Base-by-base conservation (phyloP, 2,888 invertebrate species). In the Aspidiotus destructor region DNA sequence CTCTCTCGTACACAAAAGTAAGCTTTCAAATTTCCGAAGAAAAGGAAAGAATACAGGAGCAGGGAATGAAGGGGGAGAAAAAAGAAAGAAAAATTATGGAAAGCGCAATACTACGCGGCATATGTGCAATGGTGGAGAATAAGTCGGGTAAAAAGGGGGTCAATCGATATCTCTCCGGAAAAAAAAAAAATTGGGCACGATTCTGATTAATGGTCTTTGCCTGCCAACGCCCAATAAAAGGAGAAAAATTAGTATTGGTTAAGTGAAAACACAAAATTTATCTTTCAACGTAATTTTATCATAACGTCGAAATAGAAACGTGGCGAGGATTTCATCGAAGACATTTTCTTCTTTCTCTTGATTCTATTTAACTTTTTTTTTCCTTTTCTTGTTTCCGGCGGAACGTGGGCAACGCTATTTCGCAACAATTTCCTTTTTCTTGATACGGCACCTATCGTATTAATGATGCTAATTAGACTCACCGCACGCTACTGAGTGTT, bases 151-250 rank as follows among this genome's bases (percentile, higher is more conserved):
- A 41, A n/a, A 52, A 48, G 16, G 40, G 67, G 67, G 48, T 67
- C 67, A 67, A 67, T 67, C 67, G 67, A 67, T 67, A 67, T 67
- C 67, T 52, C 60, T 67, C 67, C 67, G 67, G 67, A 58, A 67
- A 67, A 28, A 67, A 67, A 28, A 28, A 67, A 67, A 67, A 67
- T 67, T 67, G 67, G 67, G 60, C 67, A 67, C 67, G 67, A 67
- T 67, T 67, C 67, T 67, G 67, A 67, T 67, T 67, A 67, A 67
- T 67, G 67, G 67, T 67, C 67, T 67, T 67, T 16, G 67, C 58
- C 67, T 67, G 67, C 67, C 67, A 67, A 67, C 67, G 67, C 67
- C 67, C 67, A 67, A 67, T 67, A 67, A 67, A 67, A 67, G 67
- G 60, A 67, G 67, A 67, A 67, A 67, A 67, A 67, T 67, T 67